Evolutionary conservation across 2,888 invertebrate genomes (phyloP), one percentile per base, ranked within the genome.

Genomic region (Clepsis dumicolana): DNA sequence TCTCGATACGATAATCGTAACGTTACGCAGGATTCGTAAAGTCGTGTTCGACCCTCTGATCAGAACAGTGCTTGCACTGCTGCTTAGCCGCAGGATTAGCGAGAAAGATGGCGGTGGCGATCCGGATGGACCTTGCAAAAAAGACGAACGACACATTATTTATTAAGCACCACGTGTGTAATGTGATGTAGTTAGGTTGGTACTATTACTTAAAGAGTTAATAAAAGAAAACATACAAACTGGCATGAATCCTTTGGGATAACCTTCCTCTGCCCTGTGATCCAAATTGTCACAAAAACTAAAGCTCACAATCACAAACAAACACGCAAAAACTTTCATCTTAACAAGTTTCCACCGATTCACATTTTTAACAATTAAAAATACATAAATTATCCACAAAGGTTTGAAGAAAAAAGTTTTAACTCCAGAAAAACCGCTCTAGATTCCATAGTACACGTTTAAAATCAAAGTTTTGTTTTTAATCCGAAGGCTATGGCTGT

Each of bases 181-280:
- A 10, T 12, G 21, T 48, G 48, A 18, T 21, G 2, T 0, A 4
- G 1, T 21, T 16, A 16, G 1, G 7, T 16, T 7, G 3, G 29
- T 29, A 29, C 29, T 29, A 7, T 29, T 29, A 44, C 2, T 41
- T n/a, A 21, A 29, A 18, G 32, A 7, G 10, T 24, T 29, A n/a
- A n/a, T 16, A 18, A 35, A 27, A 54, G 63, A 29, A 62, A 70
- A 91, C 92, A 73, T 90, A 93, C 93, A 93, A 77, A 86, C 83
- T 77, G 91, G 88, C 86, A 91, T 84, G 21, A 89, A 79, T 80
- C 93, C 93, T 41, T 83, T 83, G 0, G 93, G 89, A 75, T 88
- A 88, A 74, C 93, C 93, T 60, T 83, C 79, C 14, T 88, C 87
- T 1, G 68, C 72, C 70, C 84, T 82, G 2, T 76, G 72, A 59